Evolutionary conservation across 35 echinoderm and acorn worm species (phyloP), one percentile per base, ranked within the genome.

Genomic region (Ophiothrix spiculata): DNA sequence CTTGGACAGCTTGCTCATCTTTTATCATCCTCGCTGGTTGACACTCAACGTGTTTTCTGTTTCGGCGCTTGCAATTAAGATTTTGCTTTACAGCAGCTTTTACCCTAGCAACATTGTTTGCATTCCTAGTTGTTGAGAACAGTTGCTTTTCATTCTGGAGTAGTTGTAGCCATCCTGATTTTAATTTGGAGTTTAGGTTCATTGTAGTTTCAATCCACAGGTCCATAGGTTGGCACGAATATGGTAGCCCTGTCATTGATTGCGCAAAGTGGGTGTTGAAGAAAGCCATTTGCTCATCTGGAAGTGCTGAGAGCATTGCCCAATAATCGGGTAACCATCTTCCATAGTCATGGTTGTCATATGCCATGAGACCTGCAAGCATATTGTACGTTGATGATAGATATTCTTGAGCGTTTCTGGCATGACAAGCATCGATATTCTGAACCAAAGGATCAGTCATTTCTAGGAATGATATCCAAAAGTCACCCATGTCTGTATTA

Each of bases 81-180:
- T 88, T 54, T 29, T n/a, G 25, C 54, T 88, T 63, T 41, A 81
- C 38, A 23, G 77, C 69, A 38, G 39, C 40, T 56, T 69, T 81
- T 37, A 82, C 36, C 78, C 77, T 88, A 14, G 73, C 75, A 42
- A 86, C 69, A 42, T 86, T 40, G 85, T 86, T 86, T 1, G 37
- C 75, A 79, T 80, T 86, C 13, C 75, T 77, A 12, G 75, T 78
- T 21, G 36, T 86, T 77, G 75, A 77, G 73, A 86, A 78, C 38
- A 86, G 36, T 56, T 86, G 85, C 75, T 86, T 78, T 35, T 86
- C 75, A 78, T 86, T 86, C 85, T 86, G 35, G 3, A 78, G 85
- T 39, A 78, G 69, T 29, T 41, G 64, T 79, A 39, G 35, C 75
- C 85, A 86, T 21, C 85, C 85, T 45, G 39, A 34, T 23, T 86